These are phyloP conservation scores for Plemyria rubiginata DNA, from an alignment of 2,888 invertebrate species.

Conservation along the genomic window DNA sequence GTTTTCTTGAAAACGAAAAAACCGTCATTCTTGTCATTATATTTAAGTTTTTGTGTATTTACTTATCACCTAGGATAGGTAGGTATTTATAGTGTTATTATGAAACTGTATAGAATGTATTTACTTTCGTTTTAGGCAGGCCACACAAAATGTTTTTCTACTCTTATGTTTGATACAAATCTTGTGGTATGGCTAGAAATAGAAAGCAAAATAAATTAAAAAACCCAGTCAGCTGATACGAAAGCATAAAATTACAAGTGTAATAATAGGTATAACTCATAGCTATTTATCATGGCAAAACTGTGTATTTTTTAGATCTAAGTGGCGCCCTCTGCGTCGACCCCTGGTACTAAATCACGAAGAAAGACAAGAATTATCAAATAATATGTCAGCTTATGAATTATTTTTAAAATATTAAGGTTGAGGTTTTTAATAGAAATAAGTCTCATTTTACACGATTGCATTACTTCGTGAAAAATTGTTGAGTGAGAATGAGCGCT, in stretches of 20 bases:
- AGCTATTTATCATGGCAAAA: conserved; percentile 74
- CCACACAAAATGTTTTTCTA: no score
- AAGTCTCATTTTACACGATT: not conserved
- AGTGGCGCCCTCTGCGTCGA: conserved; percentile 59
- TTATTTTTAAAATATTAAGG: conserved; percentile 48
- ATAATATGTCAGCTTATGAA: conserved; percentile 76
- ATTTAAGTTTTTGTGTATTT: no score
- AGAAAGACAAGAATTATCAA: conserved; percentile 75
- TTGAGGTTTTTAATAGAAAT: not conserved
- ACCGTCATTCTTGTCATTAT: no score
- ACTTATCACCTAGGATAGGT: no score
- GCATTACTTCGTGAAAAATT: no score
- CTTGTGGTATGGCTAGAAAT: not conserved
- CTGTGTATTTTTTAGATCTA: conserved; percentile 53
- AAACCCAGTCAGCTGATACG: conserved; percentile 32
- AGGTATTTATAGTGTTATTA: no score
- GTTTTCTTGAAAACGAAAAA: no score
- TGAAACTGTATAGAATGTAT: no score
- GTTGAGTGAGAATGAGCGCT: no score
- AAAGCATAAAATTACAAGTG: conserved; percentile 41
- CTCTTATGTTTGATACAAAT: conserved; percentile 2
- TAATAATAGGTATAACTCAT: conserved; percentile 35
- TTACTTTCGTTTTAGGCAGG: no score
- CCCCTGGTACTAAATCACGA: conserved; percentile 71
- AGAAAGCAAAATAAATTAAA: conserved; percentile 27